Percentiles rank a stretch among this genome's conserved stretches.
Evolutionary conservation across 2,113 vertebrate genomes (phyloP).

Genomic region (Dipodomys merriami): DNA sequence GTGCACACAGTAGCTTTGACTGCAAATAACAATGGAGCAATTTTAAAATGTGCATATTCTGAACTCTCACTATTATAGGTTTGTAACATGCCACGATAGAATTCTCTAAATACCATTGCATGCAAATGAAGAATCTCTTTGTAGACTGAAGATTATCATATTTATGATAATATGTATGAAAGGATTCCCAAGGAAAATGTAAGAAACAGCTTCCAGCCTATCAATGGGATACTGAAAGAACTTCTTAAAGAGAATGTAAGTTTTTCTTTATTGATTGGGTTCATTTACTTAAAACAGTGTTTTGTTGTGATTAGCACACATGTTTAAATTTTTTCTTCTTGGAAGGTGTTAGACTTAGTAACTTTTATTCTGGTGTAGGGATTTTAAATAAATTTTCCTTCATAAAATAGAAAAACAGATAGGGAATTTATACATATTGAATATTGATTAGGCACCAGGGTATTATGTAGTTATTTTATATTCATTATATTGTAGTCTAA

Average conservation of each 20-base stretch:
- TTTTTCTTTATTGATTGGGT: conserved; percentile 26
- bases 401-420: background rate
- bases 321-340: conserved; percentile 59
- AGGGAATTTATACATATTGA: background rate
- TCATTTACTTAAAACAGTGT: conserved; percentile 8
- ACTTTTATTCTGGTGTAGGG: background rate
- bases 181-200: background rate
- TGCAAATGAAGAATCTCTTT: background rate
- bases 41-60: background rate
- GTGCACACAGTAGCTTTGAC: background rate
- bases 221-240: background rate
- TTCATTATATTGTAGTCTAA: too few relatives aligned
- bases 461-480: background rate
- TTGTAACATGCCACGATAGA: background rate
- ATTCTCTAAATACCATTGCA: background rate
- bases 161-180: background rate
- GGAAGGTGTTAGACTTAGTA: background rate
- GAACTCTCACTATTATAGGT: background rate
- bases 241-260: background rate
- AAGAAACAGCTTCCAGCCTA: background rate
- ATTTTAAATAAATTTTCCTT: conserved; percentile 52
- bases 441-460: background rate
- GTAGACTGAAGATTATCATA: background rate
- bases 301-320: conserved; percentile 22
- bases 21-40: background rate